Base-by-base conservation (phyloP, 2,888 invertebrate genomes). In the Macropis europaea region DNA sequence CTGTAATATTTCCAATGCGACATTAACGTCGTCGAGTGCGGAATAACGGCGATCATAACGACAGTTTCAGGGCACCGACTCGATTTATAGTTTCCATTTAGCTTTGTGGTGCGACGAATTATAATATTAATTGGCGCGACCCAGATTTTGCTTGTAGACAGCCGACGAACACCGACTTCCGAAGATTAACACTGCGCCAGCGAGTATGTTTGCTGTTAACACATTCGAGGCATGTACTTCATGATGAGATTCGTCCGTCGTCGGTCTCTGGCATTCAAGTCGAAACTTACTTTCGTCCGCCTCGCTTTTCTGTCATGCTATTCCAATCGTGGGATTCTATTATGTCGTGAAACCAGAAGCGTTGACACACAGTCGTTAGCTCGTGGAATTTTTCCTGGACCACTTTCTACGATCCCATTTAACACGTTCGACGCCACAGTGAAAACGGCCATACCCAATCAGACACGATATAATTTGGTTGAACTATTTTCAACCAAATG, bases 91-190 rank as follows among this genome's bases (percentile, higher is more conserved):
- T 50, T 48, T 36, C 60, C 38, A 32, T 54, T 60, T 32, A 54
- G 48, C 42, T 54, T 40, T 22, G 50, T 4, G 56, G 43, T 30
- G 13, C 40, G 34, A 22, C 38, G 40, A 48, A 42, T 68, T 70
- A 45, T 40, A 70, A 67, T 70, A 67, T 70, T 70, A 70, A 70
- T 70, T 54, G 68, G 45, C 34, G 17, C 53, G 68, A 64, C 59
- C 68, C 53, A 59, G 26, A 53, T 70, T 70, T 53, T 42, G 52
- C 50, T 67, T 52, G 67, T 47, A 5, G 45, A 15, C 62, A 11
- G n/a, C n/a, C n/a, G 26, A n/a, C 28, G 36, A n/a, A 4, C 24
- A 43, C 30, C 34, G 36, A 57, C 54, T 63, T 56, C 28, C 43
- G 68, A 42, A 43, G 28, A 36, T 50, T 50, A 48, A 68, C 56